phyloP scores from a whole-genome alignment of 2,888 invertebrate species.

The Teleogryllus oceanicus region DNA sequence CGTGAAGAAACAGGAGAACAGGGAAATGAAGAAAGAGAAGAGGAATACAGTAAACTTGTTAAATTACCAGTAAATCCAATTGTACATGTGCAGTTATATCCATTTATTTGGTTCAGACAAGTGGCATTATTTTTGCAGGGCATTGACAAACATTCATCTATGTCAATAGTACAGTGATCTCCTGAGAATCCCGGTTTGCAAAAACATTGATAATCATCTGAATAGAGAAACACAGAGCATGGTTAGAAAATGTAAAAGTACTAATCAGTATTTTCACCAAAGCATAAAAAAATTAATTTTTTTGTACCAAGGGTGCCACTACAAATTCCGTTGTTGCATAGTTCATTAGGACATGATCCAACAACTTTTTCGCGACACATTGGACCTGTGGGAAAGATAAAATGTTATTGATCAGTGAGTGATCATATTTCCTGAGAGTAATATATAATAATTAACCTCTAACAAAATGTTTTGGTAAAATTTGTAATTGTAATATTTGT shows the following conservation, averaged over 20 bases:
- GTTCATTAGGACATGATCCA: conserved; percentile 58
- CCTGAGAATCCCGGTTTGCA: conserved; percentile 88
- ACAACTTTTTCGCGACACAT: conserved; percentile 65
- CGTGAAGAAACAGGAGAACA: too few species aligned
- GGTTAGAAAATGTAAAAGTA: not conserved
- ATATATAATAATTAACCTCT: too few species aligned
- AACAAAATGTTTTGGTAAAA: too few species aligned
- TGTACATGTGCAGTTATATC: conserved; percentile 77
- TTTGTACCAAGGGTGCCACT: conserved; percentile 63
- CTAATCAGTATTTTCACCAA: not conserved
- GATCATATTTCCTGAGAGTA: too few species aligned
- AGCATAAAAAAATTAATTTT: not conserved
- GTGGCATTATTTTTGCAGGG: conserved; percentile 81
- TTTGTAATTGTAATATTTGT: too few species aligned
- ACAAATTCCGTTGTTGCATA: conserved; percentile 79
- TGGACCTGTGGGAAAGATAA: conserved; percentile 43
- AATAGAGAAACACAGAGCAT: too few species aligned
- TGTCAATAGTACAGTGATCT: conserved; percentile 75
- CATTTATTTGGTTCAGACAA: conserved; percentile 78
- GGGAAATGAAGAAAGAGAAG: too few species aligned
- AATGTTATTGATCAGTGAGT: too few species aligned
- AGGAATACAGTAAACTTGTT: not conserved
- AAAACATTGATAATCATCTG: conserved; percentile 70
- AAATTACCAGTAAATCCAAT: conserved; percentile 70
- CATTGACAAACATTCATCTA: conserved; percentile 80